These are phyloP conservation scores for Alectoris magna DNA, from an alignment of 2,797 vertebrate genomes.

Conservation along the genomic window DNA sequence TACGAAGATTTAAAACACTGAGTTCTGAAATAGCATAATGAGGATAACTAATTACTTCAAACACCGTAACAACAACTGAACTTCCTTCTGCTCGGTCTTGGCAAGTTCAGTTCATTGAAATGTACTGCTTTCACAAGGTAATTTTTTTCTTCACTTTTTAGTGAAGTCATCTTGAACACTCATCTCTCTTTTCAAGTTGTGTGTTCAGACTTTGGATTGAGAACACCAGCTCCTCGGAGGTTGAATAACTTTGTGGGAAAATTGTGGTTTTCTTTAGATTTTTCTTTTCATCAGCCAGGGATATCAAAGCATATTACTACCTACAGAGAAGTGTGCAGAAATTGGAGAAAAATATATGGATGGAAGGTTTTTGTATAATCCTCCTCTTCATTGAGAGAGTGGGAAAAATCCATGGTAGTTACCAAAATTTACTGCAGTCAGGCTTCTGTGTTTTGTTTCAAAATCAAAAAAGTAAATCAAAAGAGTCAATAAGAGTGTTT, in stretches of 20 bases:
- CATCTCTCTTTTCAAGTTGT: not conserved
- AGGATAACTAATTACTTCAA: not conserved
- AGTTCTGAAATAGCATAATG: not conserved
- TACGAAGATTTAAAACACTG: not conserved
- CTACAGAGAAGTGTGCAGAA: not conserved
- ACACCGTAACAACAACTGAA: not conserved
- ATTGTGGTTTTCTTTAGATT: not conserved
- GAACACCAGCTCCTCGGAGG: not conserved
- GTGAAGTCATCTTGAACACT: not conserved
- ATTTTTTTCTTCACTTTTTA: not conserved
- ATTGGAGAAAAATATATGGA: not conserved
- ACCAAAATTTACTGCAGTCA: conserved; percentile 32
- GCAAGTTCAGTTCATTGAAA: not conserved
- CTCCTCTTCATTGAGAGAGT: not conserved
- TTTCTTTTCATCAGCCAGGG: not conserved
- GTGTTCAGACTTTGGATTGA: not conserved
- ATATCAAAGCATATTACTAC: not conserved
- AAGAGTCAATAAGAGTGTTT: conserved; percentile 7
- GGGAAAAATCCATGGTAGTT: conserved; percentile 21
- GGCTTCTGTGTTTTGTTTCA: conserved; percentile 27
- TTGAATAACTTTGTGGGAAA: not conserved
- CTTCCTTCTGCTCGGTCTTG: not conserved
- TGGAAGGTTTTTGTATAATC: conserved; percentile 1
- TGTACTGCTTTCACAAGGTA: not conserved
- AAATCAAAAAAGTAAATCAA: conserved; percentile 26